Conservation (phyloP, 2,888 invertebrate genomes). For the Alviniconcha strummeri region DNA sequence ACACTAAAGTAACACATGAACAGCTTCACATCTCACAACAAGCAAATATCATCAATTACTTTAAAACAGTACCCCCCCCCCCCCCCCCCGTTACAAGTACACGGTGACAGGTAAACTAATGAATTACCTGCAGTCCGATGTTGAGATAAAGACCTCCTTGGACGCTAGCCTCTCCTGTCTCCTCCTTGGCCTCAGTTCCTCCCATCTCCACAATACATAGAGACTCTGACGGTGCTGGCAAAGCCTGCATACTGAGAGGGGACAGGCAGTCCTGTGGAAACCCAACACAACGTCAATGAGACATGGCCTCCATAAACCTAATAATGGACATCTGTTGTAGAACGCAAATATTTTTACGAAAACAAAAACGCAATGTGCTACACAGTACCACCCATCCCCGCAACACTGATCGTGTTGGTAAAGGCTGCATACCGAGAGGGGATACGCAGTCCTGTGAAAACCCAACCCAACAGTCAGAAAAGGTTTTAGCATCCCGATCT, state of each 20-base stretch:
- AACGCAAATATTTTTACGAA: background rate
- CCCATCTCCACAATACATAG: slow-evolving; percentile 92
- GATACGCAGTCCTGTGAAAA: no score
- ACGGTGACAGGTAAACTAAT: no score
- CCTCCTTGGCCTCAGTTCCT: slow-evolving; percentile 79
- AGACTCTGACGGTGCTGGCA: slow-evolving; percentile 97
- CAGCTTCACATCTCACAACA: background rate
- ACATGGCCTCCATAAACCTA: no score
- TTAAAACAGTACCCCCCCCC: background rate
- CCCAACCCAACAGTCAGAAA: no score
- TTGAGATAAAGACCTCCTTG: slow-evolving; percentile 92
- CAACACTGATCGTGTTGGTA: no score
- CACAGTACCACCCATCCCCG: no score
- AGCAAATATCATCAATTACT: background rate
- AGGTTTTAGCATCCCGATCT: no score
- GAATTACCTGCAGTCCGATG: slow-evolving; percentile 86
- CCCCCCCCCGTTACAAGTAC: background rate
- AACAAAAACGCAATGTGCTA: background rate
- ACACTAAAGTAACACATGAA: no score
- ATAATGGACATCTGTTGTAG: no score
- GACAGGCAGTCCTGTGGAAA: slow-evolving; percentile 88
- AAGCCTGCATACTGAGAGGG: slow-evolving; percentile 95
- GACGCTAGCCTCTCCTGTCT: slow-evolving; percentile 75
- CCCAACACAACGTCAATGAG: background rate
- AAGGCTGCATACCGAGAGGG: no score